These are phyloP conservation scores for Atta cephalotes DNA, from an alignment of 1,140 invertebrate species.

Conservation along the genomic window DNA sequence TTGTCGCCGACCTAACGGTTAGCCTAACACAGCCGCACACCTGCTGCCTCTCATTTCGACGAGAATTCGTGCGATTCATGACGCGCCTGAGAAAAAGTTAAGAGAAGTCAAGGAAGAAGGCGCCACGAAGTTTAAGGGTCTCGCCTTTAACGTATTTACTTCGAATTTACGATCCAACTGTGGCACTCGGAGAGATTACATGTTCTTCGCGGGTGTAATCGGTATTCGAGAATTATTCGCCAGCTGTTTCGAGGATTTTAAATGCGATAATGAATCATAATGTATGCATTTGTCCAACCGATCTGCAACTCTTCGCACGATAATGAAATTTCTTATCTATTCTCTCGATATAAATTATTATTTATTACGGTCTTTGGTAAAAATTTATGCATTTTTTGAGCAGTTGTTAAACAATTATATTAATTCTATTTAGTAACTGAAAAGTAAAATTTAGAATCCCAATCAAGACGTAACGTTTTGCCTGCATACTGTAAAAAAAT, in stretches of 20 bases:
- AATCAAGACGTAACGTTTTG: no score
- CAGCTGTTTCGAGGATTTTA: constrained; percentile 46
- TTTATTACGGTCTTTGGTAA: not conserved
- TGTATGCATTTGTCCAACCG: not conserved
- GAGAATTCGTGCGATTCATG: not conserved
- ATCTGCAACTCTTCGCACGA: not conserved
- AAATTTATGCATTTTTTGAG: no score
- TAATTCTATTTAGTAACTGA: no score
- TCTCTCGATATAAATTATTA: not conserved
- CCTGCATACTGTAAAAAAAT: no score
- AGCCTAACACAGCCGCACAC: not conserved
- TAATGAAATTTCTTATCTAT: not conserved
- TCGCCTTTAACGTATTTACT: not conserved
- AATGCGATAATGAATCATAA: constrained; percentile 12
- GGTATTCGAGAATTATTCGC: constrained; percentile 33
- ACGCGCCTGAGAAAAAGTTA: constrained; percentile 4
- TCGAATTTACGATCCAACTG: constrained; percentile 34
- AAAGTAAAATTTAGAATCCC: no score
- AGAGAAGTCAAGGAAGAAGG: not conserved
- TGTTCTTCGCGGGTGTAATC: constrained; percentile 3
- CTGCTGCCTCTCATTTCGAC: not conserved
- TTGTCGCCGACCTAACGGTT: not conserved
- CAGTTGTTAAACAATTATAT: no score
- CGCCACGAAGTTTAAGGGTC: not conserved
- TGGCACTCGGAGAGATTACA: constrained; percentile 20